Evolutionary conservation across 2,888 invertebrate genomes (phyloP).

Genomic region (Stenurella melanura): DNA sequence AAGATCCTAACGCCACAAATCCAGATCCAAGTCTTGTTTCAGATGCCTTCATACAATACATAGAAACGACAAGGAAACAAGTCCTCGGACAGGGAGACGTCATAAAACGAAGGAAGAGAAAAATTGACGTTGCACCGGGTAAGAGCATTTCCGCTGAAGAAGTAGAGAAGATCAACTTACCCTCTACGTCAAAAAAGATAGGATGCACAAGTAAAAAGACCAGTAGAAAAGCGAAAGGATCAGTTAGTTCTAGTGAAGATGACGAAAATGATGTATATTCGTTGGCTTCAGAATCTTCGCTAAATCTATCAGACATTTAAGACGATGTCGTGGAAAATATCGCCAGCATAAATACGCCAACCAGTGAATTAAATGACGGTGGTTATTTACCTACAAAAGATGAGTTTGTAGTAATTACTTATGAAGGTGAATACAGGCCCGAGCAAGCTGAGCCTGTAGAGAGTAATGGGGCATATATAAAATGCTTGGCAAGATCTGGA

Average conservation of each 20-base stretch:
- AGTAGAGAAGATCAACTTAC: constrained; percentile 16
- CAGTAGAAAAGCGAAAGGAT: background rate
- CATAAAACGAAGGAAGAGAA: no score
- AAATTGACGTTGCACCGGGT: constrained; percentile 15
- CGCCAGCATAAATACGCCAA: constrained; percentile 3
- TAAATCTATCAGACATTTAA: constrained; percentile 21
- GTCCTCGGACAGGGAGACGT: no score
- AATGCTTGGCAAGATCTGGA: constrained; percentile 5
- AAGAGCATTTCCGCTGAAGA: constrained; percentile 26
- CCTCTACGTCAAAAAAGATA: constrained; percentile 15
- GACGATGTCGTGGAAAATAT: constrained; percentile 7
- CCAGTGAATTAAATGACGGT: background rate
- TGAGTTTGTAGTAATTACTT: constrained; percentile 5
- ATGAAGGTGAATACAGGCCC: constrained; percentile 16
- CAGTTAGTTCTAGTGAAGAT: constrained; percentile 14
- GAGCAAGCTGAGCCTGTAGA: no score
- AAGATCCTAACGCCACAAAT: no score
- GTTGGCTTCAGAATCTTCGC: constrained; percentile 5
- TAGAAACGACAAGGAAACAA: no score
- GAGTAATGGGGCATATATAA: no score
- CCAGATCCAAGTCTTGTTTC: no score
- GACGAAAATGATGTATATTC: background rate
- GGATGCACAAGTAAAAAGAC: background rate
- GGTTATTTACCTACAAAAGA: constrained; percentile 10
- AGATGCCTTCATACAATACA: no score